Evolutionary conservation across 2,113 vertebrate genomes (phyloP).

Genomic region (Gopherus flavomarginatus): DNA sequence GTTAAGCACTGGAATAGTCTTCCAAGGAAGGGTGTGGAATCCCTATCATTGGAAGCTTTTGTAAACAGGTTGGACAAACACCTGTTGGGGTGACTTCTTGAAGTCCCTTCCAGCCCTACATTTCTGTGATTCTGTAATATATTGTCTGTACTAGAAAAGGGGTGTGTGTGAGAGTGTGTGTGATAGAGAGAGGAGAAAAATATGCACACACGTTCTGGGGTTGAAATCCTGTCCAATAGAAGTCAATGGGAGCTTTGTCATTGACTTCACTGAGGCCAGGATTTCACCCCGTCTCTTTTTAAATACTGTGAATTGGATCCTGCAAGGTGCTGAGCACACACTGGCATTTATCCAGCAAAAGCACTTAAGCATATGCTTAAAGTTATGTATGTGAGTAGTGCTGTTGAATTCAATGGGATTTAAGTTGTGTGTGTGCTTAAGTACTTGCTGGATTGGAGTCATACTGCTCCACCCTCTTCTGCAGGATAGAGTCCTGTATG

Average conservation of each 20-base stretch:
- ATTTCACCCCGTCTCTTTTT: too few relatives aligned
- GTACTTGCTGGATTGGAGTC: neutral
- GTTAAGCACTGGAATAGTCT: neutral
- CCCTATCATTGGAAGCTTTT: neutral
- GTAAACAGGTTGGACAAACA: neutral
- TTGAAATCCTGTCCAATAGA: neutral
- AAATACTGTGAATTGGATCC: neutral
- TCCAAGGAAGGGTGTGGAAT: neutral
- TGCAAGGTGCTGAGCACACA: neutral
- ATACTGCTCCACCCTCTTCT: conserved; percentile 11
- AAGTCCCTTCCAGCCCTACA: neutral
- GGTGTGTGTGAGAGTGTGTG: neutral
- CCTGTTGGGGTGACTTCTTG: neutral
- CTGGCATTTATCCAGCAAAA: neutral
- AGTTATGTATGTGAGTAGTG: neutral
- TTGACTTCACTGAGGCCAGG: neutral
- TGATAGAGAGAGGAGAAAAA: neutral
- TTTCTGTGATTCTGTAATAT: neutral
- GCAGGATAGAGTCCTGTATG: neutral
- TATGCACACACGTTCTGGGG: neutral
- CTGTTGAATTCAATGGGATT: conserved; percentile 16
- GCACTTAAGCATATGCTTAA: neutral
- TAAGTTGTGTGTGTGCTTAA: neutral
- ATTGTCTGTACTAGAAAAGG: neutral
- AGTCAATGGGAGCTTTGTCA: neutral